Evolutionary conservation across 2,797 vertebrate genomes (phyloP).

Genomic region (Loriculus beryllinus): DNA sequence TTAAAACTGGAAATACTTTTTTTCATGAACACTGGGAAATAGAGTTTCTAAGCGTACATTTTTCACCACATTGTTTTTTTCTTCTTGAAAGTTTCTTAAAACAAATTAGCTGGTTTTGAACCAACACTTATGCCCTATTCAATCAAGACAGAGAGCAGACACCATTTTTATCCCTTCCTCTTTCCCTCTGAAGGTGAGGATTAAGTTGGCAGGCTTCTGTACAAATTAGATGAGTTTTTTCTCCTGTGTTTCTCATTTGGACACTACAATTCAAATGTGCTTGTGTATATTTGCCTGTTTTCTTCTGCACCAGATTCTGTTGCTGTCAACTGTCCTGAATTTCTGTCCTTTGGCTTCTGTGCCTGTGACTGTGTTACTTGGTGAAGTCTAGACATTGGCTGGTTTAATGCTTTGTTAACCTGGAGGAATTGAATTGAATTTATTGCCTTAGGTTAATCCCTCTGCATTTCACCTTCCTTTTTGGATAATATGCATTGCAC

Average conservation of each 20-base stretch:
- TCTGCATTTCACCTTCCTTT: constrained; percentile 32
- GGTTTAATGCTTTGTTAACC: background rate
- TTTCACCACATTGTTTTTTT: background rate
- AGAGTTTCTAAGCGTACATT: background rate
- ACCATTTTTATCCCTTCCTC: background rate
- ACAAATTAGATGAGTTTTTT: background rate
- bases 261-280: background rate
- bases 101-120: background rate
- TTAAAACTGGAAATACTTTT: background rate
- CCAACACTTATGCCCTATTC: background rate
- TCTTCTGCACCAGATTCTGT: background rate
- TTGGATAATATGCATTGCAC: background rate
- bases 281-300: background rate
- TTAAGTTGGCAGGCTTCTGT: background rate
- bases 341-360: background rate
- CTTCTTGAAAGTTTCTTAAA: background rate
- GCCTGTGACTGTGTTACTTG: background rate
- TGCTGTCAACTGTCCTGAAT: background rate
- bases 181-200: background rate
- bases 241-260: background rate
- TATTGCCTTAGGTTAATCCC: background rate
- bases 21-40: background rate
- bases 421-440: background rate
- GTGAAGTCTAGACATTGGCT: background rate
- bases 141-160: background rate